Evolutionary conservation across 2,113 vertebrate genomes (phyloP).

Genomic region (Oreocharis arfaki): DNA sequence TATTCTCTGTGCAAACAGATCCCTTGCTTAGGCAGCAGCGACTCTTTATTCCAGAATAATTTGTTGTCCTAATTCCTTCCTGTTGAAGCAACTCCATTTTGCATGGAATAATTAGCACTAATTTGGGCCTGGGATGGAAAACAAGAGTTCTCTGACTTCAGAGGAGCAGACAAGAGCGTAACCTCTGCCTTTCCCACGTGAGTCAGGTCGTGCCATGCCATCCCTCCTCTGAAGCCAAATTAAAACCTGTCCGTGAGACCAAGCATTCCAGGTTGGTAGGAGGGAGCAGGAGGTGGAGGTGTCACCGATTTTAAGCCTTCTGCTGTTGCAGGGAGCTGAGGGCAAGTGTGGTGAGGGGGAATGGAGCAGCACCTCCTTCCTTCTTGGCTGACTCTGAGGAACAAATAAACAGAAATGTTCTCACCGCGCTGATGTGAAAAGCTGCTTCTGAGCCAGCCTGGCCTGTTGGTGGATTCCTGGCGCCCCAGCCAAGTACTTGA

Average conservation of each 20-base stretch:
- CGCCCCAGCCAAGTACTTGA: background rate
- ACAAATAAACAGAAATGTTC: slow-evolving; percentile 16
- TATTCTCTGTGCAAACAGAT: background rate
- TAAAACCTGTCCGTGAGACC: background rate
- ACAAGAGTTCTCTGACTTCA: background rate
- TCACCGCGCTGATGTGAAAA: background rate
- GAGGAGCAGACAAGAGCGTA: background rate
- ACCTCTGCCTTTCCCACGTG: background rate
- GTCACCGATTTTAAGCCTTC: background rate
- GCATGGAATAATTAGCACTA: slow-evolving; percentile 31
- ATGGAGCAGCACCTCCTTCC: background rate
- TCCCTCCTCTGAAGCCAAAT: background rate
- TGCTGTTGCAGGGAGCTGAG: background rate
- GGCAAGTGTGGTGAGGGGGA: background rate
- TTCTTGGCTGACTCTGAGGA: background rate
- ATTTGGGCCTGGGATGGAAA: slow-evolving; percentile 27
- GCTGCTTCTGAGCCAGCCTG: background rate
- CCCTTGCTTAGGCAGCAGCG: background rate
- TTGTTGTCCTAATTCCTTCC: slow-evolving; percentile 50
- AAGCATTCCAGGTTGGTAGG: background rate
- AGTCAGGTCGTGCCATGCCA: background rate
- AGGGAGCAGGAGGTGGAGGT: background rate
- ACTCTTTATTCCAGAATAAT: slow-evolving; percentile 19
- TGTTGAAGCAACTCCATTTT: slow-evolving; percentile 27
- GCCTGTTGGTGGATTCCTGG: background rate